A percentile compares a stretch with the other conserved stretches of the same genome.
Conservation (phyloP, 2,888 invertebrate genomes). For the Polyommatus iphigenia region DNA sequence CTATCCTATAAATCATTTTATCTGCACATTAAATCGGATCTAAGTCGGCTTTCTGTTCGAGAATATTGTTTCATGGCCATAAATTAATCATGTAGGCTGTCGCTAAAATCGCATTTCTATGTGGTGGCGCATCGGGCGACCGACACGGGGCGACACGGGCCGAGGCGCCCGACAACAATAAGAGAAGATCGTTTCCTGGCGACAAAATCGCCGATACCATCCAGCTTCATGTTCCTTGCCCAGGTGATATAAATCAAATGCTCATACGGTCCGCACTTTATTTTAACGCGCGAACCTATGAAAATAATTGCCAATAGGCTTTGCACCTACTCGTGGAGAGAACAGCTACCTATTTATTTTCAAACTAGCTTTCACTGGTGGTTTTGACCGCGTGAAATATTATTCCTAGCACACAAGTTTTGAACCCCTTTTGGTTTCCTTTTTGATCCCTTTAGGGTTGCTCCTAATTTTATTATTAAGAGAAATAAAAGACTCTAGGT, state of each 20-base stretch:
- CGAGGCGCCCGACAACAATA: slow-evolving; percentile 64
- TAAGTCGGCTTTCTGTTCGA: slow-evolving; percentile 59
- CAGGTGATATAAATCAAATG: slow-evolving; percentile 68
- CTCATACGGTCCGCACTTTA: slow-evolving; percentile 44
- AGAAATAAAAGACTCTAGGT: no score
- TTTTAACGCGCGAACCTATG: slow-evolving; percentile 41
- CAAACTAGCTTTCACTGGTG: no score
- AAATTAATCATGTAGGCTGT: slow-evolving; percentile 80
- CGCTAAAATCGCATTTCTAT: slow-evolving; percentile 74
- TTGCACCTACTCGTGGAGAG: not conserved
- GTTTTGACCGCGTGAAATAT: no score
- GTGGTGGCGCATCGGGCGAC: slow-evolving; percentile 59
- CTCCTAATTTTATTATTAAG: no score
- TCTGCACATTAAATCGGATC: slow-evolving; percentile 71
- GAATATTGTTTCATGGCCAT: slow-evolving; percentile 70
- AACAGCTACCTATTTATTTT: not conserved
- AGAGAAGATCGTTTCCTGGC: slow-evolving; percentile 71
- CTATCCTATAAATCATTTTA: slow-evolving; percentile 72
- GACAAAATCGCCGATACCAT: slow-evolving; percentile 75
- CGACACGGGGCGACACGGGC: slow-evolving; percentile 60
- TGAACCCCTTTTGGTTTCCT: no score
- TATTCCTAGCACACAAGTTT: no score
- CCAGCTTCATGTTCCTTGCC: slow-evolving; percentile 61
- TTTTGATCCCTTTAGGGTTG: no score
- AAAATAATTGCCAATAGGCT: not conserved